Evolutionary conservation across 2,888 invertebrate genomes (phyloP).

Genomic region (Plusia festucae): DNA sequence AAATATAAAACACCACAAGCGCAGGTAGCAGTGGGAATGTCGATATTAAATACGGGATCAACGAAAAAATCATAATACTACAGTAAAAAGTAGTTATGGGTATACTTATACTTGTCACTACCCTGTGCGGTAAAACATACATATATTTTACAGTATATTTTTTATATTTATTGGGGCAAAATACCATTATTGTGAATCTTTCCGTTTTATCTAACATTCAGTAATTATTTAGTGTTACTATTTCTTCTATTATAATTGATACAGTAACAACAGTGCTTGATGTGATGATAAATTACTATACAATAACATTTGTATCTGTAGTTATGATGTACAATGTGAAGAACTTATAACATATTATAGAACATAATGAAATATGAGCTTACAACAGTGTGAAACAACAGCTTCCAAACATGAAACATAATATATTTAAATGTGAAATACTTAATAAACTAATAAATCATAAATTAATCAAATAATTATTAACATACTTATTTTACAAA

Average conservation of each 20-base stretch:
- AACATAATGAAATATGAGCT: constrained; percentile 28
- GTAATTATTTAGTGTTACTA: not conserved
- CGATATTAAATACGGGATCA: constrained; percentile 20
- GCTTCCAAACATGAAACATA: constrained; percentile 36
- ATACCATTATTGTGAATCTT: constrained; percentile 3
- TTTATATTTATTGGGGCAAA: constrained; percentile 34
- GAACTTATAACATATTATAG: constrained; percentile 24
- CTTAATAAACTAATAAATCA: constrained; percentile 33
- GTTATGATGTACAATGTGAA: constrained; percentile 12
- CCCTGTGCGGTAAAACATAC: constrained; percentile 6
- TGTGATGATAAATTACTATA: constrained; percentile 1
- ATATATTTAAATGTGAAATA: constrained; percentile 26
- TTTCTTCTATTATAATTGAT: not conserved
- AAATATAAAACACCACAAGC: constrained; percentile 34
- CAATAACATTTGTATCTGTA: not conserved
- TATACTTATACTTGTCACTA: not conserved
- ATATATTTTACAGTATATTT: too few relatives aligned
- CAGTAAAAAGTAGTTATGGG: constrained; percentile 5
- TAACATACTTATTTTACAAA: constrained; percentile 35
- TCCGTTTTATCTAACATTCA: not conserved
- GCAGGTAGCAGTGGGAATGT: constrained; percentile 29
- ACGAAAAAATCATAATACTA: constrained; percentile 12
- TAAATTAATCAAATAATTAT: constrained; percentile 37
- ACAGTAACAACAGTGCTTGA: constrained; percentile 6
- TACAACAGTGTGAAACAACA: constrained; percentile 58